Base-by-base conservation (phyloP, 2,888 invertebrate species). In the Napeogenes inachia region DNA sequence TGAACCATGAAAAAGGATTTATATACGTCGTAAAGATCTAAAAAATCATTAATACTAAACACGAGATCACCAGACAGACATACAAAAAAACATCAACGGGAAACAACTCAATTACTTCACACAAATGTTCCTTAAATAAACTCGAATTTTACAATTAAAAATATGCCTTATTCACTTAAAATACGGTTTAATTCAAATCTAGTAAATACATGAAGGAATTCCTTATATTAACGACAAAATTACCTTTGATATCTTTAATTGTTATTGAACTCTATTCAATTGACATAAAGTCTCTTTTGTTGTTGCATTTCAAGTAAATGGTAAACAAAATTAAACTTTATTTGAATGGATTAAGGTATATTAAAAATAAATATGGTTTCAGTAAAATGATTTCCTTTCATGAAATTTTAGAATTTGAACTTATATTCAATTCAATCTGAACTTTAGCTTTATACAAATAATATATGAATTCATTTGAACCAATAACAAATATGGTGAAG, bases 71-170 rank as follows among this genome's bases (percentile, higher is more conserved):
- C 61, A 66, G 68, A 69, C 68, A 61, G 60, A 68, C 68, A 67
- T 46, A 70, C 61, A 70, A 67, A 70, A 68, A 74, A 76, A 71
- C 70, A 68, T 54, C 54, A 80, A 72, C 78, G 80, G 79, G 84
- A 84, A 82, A 89, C 84, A 73, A 78, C 89, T 89, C 89, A 89
- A 89, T 89, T 89, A 89, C 82, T 83, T 83, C 81, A 78, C 81
- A 79, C 81, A 79, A 72, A 69, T 71, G 79, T 74, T 75, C 79
- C 79, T 66, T 71, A 84, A 85, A 87, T 87, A 87, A 80, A 83
- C 75, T 74, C 54, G 42, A n/a, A 53, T 61, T 70, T 64, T 30
- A 56, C 74, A 73, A 42, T 4, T n/a, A 8, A 68, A 75, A 76
- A 63, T 73, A 54, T 66, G 62, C 70, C 70, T 69, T 81, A 77